phyloP scores from a whole-genome alignment of 2,113 vertebrate species.

The Lepidothrix coronata region DNA sequence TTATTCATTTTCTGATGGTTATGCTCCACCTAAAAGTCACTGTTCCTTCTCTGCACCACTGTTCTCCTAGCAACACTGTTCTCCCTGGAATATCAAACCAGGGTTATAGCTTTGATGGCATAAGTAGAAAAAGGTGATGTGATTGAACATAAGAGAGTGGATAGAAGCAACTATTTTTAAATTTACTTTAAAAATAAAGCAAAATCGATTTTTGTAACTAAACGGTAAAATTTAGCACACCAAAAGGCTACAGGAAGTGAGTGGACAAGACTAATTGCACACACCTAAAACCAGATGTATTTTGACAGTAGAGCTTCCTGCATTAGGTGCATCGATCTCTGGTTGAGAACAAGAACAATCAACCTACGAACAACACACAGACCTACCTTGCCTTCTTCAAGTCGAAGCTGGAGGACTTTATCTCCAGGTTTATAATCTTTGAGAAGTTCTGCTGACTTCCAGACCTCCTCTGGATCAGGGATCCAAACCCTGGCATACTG shows the following conservation, averaged over 20 bases:
- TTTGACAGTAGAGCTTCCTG: not conserved
- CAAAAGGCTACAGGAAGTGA: not conserved
- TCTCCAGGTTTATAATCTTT: constrained; percentile 94
- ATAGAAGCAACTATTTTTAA: not conserved
- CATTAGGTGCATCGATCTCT: not conserved
- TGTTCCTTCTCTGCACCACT: not conserved
- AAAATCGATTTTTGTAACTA: not conserved
- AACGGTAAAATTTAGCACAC: not conserved
- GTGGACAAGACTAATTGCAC: not conserved
- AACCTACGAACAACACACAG: not conserved
- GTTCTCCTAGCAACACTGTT: not conserved
- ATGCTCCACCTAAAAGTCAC: not conserved
- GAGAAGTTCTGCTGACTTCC: constrained; percentile 93
- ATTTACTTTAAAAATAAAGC: not conserved
- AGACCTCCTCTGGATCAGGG: constrained; percentile 93
- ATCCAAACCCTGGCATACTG: constrained; percentile 97
- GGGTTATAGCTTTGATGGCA: rapidly evolving
- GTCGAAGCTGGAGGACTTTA: constrained; percentile 82
- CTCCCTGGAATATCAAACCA: not conserved
- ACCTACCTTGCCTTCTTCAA: constrained; percentile 91
- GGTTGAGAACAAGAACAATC: not conserved
- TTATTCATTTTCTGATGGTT: not conserved
- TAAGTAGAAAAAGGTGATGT: not conserved
- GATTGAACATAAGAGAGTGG: not conserved
- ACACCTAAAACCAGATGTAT: not conserved